These are phyloP conservation scores for Peromyscus aztecus DNA, from an alignment of 2,797 vertebrate genomes.

Conservation along the genomic window DNA sequence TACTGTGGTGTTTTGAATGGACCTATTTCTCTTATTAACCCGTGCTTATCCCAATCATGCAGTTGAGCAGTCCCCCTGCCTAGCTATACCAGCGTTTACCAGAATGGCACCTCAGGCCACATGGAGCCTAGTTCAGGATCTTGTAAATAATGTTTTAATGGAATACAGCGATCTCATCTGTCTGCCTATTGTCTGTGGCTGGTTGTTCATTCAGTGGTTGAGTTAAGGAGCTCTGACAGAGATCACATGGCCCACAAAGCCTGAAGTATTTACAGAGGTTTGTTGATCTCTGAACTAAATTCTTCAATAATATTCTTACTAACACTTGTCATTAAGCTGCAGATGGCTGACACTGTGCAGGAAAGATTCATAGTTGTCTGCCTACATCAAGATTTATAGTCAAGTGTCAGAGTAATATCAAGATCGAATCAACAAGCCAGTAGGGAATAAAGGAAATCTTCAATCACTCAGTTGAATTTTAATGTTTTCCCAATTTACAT, in stretches of 20 bases:
- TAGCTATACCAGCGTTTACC: background rate
- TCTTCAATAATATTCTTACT: conserved; percentile 1
- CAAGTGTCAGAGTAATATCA: conserved; percentile 22
- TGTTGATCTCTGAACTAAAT: background rate
- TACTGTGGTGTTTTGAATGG: background rate
- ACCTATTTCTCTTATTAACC: background rate
- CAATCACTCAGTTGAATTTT: conserved; percentile 5
- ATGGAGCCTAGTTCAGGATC: background rate
- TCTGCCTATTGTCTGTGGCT: background rate
- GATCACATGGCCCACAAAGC: conserved; percentile 3
- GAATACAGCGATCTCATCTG: background rate
- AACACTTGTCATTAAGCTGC: conserved; percentile 14
- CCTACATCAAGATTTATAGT: background rate
- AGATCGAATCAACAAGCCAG: conserved; percentile 10
- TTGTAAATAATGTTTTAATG: conserved; percentile 52
- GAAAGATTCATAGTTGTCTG: background rate
- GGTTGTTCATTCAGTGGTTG: background rate
- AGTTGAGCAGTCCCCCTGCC: background rate
- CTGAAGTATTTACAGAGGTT: conserved; percentile 36
- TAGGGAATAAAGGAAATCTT: conserved; percentile 24
- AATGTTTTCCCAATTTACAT: conserved; percentile 34
- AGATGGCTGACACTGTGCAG: background rate
- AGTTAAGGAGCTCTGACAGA: background rate
- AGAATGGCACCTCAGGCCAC: background rate
- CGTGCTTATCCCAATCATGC: conserved; percentile 5